A percentile compares a stretch with the other conserved stretches of the same genome.
Evolutionary conservation across 2,888 invertebrate species (phyloP).

Genomic region (Cyaniris semiargus): DNA sequence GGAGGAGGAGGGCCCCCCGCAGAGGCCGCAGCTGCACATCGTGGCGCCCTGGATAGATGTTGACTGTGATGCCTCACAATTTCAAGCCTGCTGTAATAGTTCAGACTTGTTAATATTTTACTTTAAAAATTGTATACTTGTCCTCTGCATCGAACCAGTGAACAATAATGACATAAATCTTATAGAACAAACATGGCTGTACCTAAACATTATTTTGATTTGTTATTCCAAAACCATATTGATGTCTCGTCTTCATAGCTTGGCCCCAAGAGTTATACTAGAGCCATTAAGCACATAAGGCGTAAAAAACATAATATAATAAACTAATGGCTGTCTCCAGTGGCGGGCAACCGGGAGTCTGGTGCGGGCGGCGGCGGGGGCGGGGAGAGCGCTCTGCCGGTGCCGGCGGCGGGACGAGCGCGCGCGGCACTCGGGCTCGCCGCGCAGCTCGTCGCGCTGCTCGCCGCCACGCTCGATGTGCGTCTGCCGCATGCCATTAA

Average conservation of each 20-base stretch:
- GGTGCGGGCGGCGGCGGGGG: slow-evolving; percentile 31
- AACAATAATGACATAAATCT: too few species aligned
- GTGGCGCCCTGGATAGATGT: slow-evolving; percentile 87
- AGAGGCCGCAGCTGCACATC: slow-evolving; percentile 85
- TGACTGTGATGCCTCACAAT: slow-evolving; percentile 89
- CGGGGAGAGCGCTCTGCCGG: slow-evolving; percentile 34
- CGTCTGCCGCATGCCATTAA: slow-evolving; percentile 83
- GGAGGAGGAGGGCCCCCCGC: slow-evolving; percentile 83
- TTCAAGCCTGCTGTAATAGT: slow-evolving; percentile 87
- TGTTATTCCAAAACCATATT: too few species aligned
- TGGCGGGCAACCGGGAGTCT: slow-evolving; percentile 47
- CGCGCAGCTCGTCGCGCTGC: slow-evolving; percentile 89
- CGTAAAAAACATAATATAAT: too few species aligned
- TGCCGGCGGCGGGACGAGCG: slow-evolving; percentile 74
- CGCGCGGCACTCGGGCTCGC: slow-evolving; percentile 88
- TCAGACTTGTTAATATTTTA: not conserved
- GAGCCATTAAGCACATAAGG: too few species aligned
- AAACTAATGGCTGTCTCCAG: slow-evolving; percentile 36
- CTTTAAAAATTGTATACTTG: not conserved
- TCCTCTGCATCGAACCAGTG: not conserved
- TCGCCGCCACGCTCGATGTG: slow-evolving; percentile 91
- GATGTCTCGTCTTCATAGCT: too few species aligned
- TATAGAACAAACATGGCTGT: too few species aligned
- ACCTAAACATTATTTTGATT: too few species aligned
- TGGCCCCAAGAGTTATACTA: not conserved